Conservation (phyloP, 2,113 vertebrate species). For the Synodontis membranacea region DNA sequence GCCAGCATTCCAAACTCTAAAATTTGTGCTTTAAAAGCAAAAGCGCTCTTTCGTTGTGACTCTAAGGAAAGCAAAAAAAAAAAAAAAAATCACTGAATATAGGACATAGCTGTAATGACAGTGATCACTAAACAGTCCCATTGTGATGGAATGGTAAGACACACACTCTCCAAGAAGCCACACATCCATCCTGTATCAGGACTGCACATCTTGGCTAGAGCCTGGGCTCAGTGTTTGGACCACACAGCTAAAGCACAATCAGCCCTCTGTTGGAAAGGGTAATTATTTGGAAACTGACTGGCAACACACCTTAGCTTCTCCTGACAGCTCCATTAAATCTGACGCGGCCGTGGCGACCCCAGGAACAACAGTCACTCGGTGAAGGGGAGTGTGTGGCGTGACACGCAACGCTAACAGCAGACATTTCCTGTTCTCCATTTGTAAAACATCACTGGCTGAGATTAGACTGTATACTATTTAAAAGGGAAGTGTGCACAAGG, state of each 20-base stretch:
- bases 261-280: constrained; percentile 62
- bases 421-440: constrained; percentile 25
- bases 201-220: constrained; percentile 14
- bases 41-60: neutral
- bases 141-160: neutral
- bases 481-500: constrained; percentile 13
- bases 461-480: constrained; percentile 20
- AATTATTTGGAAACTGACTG: constrained; percentile 68
- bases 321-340: constrained; percentile 67
- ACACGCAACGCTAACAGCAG: constrained; percentile 20
- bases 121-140: neutral
- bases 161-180: neutral
- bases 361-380: constrained; percentile 45
- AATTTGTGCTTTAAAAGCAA: constrained; percentile 7
- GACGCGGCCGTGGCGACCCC: constrained; percentile 51
- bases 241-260: constrained; percentile 59
- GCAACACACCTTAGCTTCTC: constrained; percentile 64
- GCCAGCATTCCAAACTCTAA: constrained; percentile 12
- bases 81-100: too few relatives aligned
- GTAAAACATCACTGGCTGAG: constrained; percentile 14
- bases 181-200: constrained; percentile 35
- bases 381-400: constrained; percentile 25
- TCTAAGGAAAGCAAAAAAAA: neutral
- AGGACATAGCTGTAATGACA: neutral
- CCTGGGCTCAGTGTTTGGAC: constrained; percentile 5